These are phyloP conservation scores for Dyspetes luteomarginatus DNA, from an alignment of 2,888 invertebrate genomes.

Conservation along the genomic window DNA sequence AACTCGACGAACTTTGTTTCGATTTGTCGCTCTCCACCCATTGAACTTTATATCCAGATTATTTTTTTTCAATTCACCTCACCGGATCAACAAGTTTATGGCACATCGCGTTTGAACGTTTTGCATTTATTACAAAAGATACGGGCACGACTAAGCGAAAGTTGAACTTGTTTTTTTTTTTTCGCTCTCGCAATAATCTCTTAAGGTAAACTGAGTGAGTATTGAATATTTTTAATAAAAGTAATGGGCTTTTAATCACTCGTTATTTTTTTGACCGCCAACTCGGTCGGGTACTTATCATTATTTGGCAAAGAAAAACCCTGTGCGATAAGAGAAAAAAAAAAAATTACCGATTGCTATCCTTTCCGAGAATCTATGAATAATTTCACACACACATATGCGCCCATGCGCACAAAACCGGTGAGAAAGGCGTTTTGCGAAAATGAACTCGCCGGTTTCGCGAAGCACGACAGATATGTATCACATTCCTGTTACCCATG, in stretches of 20 bases:
- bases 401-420: too few relatives aligned
- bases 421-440: conserved; percentile 53
- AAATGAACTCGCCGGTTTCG: conserved; percentile 32
- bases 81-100: too few relatives aligned
- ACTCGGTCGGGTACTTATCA: not conserved
- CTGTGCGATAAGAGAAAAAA: conserved; percentile 4
- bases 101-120: not conserved
- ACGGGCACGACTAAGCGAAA: not conserved
- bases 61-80: too few relatives aligned
- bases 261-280: not conserved
- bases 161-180: not conserved
- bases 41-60: too few relatives aligned
- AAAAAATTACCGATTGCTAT: conserved; percentile 41
- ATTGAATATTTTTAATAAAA: not conserved
- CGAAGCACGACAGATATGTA: not conserved
- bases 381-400: conserved; percentile 4
- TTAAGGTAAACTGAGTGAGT: too few relatives aligned
- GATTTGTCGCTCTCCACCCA: too few relatives aligned
- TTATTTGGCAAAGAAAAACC: not conserved
- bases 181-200: not conserved
- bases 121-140: not conserved
- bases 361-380: conserved; percentile 32
- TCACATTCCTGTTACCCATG: too few relatives aligned
- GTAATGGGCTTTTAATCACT: not conserved
- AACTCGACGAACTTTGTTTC: too few relatives aligned